Evolutionary conservation across 2,888 invertebrate genomes (phyloP).

Genomic region (Limenitis camilla): DNA sequence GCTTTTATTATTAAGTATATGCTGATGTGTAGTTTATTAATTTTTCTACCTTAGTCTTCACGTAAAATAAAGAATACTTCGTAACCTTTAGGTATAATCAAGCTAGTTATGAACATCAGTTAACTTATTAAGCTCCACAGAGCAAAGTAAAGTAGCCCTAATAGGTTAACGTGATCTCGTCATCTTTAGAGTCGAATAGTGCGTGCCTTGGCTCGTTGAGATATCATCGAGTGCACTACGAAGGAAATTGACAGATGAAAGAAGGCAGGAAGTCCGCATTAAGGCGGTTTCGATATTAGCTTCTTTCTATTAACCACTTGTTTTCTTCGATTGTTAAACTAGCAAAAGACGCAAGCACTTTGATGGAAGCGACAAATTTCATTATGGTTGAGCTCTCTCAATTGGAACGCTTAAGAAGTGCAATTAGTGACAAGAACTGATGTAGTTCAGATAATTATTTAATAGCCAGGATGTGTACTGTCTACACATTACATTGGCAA

Average conservation of each 20-base stretch:
- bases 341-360: background rate
- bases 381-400: background rate
- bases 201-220: conserved; percentile 51
- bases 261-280: conserved; percentile 65
- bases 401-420: background rate
- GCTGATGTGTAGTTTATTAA: no score
- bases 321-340: conserved; percentile 10
- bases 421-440: no score
- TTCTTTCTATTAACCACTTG: conserved; percentile 32
- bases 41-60: no score
- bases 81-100: no score
- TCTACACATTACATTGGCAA: no score
- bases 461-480: no score
- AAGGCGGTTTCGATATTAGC: conserved; percentile 48
- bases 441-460: no score
- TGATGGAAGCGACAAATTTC: background rate
- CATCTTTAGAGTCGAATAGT: conserved; percentile 34
- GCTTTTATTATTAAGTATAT: no score
- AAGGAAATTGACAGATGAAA: conserved; percentile 65
- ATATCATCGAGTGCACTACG: conserved; percentile 50
- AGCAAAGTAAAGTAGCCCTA: conserved; percentile 6
- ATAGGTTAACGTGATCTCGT: conserved; percentile 1
- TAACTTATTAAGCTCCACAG: background rate
- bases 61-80: no score
- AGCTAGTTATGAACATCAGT: background rate